Evolutionary conservation across 2,113 vertebrate genomes (phyloP).

Genomic region (Candoia aspera): DNA sequence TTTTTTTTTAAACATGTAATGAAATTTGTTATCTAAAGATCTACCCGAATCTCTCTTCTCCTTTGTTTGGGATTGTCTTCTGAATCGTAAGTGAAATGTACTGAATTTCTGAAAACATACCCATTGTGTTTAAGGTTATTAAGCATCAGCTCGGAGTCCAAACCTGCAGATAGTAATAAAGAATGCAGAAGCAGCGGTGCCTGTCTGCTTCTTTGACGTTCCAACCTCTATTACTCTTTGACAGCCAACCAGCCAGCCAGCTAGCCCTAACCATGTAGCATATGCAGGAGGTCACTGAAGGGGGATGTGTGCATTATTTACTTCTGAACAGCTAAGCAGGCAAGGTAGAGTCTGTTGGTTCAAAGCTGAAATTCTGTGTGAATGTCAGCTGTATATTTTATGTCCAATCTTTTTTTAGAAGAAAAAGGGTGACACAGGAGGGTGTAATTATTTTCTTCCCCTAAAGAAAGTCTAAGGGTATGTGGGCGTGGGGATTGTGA

Average conservation of each 20-base stretch:
- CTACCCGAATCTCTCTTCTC: neutral
- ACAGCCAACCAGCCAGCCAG: neutral
- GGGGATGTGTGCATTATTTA: neutral
- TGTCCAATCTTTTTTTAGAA: neutral
- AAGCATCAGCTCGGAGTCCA: neutral
- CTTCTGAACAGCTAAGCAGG: neutral
- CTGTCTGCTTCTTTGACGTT: neutral
- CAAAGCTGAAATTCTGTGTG: neutral
- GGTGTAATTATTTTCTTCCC: neutral
- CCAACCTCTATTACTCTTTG: neutral
- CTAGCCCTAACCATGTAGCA: neutral
- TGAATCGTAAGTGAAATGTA: neutral
- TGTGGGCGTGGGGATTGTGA: neutral
- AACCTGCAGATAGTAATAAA: neutral
- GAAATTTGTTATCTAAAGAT: no score
- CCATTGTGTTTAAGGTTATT: neutral
- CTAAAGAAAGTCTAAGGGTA: neutral
- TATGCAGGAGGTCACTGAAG: neutral
- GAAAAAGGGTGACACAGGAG: neutral
- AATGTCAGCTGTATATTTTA: neutral
- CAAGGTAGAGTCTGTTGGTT: neutral
- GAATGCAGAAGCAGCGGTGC: neutral
- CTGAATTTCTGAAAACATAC: neutral
- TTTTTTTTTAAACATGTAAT: no score
- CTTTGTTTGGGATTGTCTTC: neutral